phyloP scores from a whole-genome alignment of 2,888 invertebrate genomes.

The Morinoia aosen region DNA sequence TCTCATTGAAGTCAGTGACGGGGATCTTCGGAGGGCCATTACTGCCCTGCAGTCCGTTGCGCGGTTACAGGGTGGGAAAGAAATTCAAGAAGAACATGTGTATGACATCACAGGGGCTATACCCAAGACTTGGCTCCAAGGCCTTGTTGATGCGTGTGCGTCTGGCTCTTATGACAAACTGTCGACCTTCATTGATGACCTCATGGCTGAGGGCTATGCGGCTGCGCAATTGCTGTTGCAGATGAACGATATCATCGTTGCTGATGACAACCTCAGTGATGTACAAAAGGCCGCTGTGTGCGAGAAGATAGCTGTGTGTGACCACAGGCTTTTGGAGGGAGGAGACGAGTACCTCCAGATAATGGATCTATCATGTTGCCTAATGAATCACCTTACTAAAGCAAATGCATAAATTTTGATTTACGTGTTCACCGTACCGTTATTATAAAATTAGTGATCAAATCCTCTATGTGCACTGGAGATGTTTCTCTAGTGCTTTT shows the following conservation, averaged over 20 bases:
- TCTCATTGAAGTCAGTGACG: slow-evolving; percentile 90
- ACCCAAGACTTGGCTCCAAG: slow-evolving; percentile 81
- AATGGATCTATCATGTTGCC: slow-evolving; percentile 84
- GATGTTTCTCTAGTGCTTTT: no score
- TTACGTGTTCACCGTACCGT: neutral
- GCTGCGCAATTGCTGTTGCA: slow-evolving; percentile 81
- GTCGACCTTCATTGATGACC: slow-evolving; percentile 81
- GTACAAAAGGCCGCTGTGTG: slow-evolving; percentile 88
- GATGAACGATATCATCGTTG: slow-evolving; percentile 82
- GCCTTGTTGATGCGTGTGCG: slow-evolving; percentile 81
- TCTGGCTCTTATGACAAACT: slow-evolving; percentile 82
- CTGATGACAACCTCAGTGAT: slow-evolving; percentile 79
- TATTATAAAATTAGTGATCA: no score
- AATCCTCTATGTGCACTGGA: no score
- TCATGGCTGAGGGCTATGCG: slow-evolving; percentile 89
- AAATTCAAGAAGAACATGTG: slow-evolving; percentile 76
- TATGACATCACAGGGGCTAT: slow-evolving; percentile 86
- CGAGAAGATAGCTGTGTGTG: slow-evolving; percentile 87
- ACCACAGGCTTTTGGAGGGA: slow-evolving; percentile 88
- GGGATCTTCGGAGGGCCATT: slow-evolving; percentile 94
- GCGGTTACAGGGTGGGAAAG: slow-evolving; percentile 76
- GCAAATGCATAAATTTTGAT: neutral
- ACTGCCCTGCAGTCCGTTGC: slow-evolving; percentile 94
- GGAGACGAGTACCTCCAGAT: slow-evolving; percentile 94
- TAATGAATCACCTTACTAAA: slow-evolving; percentile 73